Percentiles rank a stretch among this genome's conserved stretches.
Conservation (phyloP, 2,113 vertebrate genomes). For the Heterocephalus glaber region DNA sequence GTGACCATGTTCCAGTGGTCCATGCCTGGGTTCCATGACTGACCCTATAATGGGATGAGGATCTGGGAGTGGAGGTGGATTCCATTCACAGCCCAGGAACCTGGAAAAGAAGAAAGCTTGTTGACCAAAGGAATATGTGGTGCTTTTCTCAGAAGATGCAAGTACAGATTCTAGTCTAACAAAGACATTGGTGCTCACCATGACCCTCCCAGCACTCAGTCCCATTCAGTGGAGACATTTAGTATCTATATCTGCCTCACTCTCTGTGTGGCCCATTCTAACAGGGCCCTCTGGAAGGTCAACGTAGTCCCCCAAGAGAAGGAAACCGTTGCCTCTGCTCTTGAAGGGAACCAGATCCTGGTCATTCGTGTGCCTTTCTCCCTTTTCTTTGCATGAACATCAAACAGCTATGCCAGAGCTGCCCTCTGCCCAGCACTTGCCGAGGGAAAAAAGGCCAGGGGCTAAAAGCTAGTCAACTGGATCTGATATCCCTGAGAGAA, state of each 20-base stretch:
- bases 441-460: neutral
- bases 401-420: neutral
- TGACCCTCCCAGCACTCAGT: neutral
- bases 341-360: neutral
- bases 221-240: neutral
- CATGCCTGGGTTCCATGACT: neutral
- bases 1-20: too few relatives aligned
- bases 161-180: neutral
- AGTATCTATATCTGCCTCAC: neutral
- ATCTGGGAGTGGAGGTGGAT: neutral
- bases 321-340: neutral
- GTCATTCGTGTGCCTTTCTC: neutral
- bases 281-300: neutral
- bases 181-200: neutral
- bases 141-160: neutral
- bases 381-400: neutral
- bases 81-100: neutral
- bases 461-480: neutral
- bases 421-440: neutral
- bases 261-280: neutral
- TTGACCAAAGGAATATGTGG: neutral
- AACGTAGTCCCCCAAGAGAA: neutral
- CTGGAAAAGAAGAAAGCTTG: neutral
- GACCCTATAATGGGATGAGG: too few relatives aligned
- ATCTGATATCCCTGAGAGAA: rapidly evolving